These are phyloP conservation scores for Trematocara zebra DNA, from an alignment of 2,113 vertebrate species.

Conservation along the genomic window DNA sequence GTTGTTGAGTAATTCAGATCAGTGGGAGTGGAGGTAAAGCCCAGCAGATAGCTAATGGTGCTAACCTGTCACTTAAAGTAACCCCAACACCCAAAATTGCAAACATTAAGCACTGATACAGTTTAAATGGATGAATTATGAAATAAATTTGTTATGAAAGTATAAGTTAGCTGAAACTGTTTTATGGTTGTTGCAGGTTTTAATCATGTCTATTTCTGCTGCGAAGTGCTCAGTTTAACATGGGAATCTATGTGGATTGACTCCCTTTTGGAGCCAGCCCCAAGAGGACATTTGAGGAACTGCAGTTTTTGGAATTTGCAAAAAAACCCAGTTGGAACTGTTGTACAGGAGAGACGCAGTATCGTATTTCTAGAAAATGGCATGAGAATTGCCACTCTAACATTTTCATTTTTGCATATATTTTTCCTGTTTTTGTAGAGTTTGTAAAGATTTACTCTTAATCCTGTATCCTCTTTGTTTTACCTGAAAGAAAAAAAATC, in stretches of 20 bases:
- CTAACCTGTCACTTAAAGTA: neutral
- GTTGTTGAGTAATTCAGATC: fast-evolving
- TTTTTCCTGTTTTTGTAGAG: neutral
- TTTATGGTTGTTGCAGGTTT: neutral
- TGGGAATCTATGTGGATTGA: neutral
- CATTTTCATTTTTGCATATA: neutral
- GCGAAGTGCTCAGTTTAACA: neutral
- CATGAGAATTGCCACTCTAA: neutral
- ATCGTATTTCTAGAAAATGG: neutral
- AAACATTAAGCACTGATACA: neutral
- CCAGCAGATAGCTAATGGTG: neutral
- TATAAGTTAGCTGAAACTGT: neutral
- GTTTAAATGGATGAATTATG: neutral
- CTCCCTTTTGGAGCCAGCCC: neutral
- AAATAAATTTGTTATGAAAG: neutral
- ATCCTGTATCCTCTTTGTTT: neutral
- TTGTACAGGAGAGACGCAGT: neutral
- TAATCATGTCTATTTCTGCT: neutral
- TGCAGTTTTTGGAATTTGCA: neutral
- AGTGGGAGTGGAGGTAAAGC: neutral
- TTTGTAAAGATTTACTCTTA: neutral
- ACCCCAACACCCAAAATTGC: neutral
- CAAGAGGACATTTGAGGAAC: neutral
- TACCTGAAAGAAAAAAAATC: neutral
- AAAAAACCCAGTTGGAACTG: neutral